A percentile compares a stretch with the other conserved stretches of the same genome.
Conservation (phyloP, 23 tunicate species). For the Ascidia mentula region DNA sequence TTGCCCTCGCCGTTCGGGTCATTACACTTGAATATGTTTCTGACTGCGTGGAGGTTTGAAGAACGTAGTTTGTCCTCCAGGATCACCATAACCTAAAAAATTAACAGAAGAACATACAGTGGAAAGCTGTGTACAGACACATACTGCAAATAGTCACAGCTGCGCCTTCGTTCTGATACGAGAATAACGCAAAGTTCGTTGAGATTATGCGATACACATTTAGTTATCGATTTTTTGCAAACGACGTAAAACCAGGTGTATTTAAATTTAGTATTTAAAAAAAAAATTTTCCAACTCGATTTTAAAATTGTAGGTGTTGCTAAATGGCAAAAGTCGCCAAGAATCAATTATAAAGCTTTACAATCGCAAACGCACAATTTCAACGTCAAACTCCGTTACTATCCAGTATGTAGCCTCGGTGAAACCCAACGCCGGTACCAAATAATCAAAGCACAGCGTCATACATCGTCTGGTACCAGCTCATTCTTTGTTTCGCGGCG, state of each 20-base stretch:
- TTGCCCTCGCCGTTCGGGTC: constrained; percentile 87
- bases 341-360: not conserved
- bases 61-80: constrained; percentile 68
- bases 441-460: constrained; percentile 19
- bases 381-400: too few relatives aligned
- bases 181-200: not conserved
- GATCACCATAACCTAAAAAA: constrained; percentile 40
- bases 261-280: too few relatives aligned
- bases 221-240: not conserved
- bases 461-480: not conserved
- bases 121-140: too few relatives aligned
- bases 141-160: not conserved
- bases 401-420: too few relatives aligned
- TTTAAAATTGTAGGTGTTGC: not conserved
- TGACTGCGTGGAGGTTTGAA: constrained; percentile 43
- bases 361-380: too few relatives aligned
- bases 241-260: not conserved
- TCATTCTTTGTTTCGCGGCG: not conserved
- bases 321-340: not conserved
- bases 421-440: not conserved
- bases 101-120: not conserved
- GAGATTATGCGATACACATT: not conserved
- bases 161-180: not conserved
- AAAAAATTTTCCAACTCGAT: too few relatives aligned
- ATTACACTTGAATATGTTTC: constrained; percentile 75